phyloP scores from a whole-genome alignment of 2,888 invertebrate genomes.

The Muschampia plurimacula region DNA sequence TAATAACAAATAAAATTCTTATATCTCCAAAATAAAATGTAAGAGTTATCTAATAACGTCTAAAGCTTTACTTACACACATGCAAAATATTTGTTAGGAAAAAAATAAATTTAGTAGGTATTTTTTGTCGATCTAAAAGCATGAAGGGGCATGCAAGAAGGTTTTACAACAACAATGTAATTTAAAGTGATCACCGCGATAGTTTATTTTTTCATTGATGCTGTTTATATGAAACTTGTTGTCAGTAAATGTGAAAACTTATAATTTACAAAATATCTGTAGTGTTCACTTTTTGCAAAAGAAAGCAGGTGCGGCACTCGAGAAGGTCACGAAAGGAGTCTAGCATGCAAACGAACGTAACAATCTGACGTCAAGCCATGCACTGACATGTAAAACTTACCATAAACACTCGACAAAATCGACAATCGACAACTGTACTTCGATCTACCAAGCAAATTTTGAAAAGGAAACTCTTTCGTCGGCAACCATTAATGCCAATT shows the following conservation, averaged over 20 bases:
- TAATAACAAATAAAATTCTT: neutral
- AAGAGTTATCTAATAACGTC: conserved; percentile 5
- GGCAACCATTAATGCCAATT: conserved; percentile 83
- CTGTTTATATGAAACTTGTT: neutral
- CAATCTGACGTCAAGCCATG: conserved; percentile 70
- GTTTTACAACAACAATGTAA: conserved; percentile 46
- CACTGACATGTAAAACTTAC: conserved; percentile 68
- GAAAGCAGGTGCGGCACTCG: conserved; percentile 59
- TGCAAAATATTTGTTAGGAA: conserved; percentile 11
- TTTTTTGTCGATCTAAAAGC: conserved; percentile 48
- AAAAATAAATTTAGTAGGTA: neutral
- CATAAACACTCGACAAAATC: conserved; percentile 74
- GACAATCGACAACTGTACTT: conserved; percentile 84
- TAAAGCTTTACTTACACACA: conserved; percentile 14
- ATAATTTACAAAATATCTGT: conserved; percentile 40
- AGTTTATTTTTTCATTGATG: neutral
- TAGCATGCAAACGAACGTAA: conserved; percentile 50
- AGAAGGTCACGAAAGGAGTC: conserved; percentile 18
- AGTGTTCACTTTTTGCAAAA: conserved; percentile 61
- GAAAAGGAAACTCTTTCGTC: conserved; percentile 79
- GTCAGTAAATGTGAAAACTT: neutral
- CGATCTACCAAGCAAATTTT: conserved; percentile 73
- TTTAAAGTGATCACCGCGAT: conserved; percentile 58
- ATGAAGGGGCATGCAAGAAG: conserved; percentile 60
- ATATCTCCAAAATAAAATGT: neutral